Evolutionary conservation across 2,888 invertebrate genomes (phyloP).

Genomic region (Andrena praecox): DNA sequence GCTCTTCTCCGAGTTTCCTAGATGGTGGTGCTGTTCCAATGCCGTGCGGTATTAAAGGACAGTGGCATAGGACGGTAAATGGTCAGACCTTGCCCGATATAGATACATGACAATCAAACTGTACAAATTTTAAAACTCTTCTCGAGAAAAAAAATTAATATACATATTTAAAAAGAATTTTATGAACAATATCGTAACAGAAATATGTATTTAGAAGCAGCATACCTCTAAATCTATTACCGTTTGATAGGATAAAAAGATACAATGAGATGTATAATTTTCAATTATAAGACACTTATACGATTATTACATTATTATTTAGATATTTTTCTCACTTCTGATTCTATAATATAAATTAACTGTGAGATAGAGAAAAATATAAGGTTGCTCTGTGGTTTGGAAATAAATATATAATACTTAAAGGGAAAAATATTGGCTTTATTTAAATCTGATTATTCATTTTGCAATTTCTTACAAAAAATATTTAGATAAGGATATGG

Average conservation of each 20-base stretch:
- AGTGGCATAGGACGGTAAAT: constrained; percentile 41
- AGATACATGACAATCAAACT: background rate
- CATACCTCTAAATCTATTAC: background rate
- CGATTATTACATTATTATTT: background rate
- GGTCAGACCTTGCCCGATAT: constrained; percentile 30
- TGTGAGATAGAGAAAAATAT: too few species aligned
- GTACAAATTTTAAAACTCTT: background rate
- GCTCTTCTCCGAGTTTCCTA: constrained; percentile 60
- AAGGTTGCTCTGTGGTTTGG: too few species aligned
- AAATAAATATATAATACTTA: too few species aligned
- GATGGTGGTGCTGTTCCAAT: constrained; percentile 56
- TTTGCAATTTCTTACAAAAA: background rate
- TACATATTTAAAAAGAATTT: too few species aligned
- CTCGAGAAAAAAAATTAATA: background rate
- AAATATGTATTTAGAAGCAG: background rate
- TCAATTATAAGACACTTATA: background rate
- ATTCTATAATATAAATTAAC: background rate
- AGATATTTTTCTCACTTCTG: background rate
- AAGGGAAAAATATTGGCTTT: too few species aligned
- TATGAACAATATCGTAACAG: background rate
- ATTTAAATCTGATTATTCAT: background rate
- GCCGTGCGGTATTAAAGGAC: constrained; percentile 28
- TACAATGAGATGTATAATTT: background rate
- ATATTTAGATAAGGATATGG: background rate
- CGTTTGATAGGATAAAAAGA: background rate